These are phyloP conservation scores for Lepus americanus DNA, from an alignment of 2,113 vertebrate genomes.

Conservation along the genomic window DNA sequence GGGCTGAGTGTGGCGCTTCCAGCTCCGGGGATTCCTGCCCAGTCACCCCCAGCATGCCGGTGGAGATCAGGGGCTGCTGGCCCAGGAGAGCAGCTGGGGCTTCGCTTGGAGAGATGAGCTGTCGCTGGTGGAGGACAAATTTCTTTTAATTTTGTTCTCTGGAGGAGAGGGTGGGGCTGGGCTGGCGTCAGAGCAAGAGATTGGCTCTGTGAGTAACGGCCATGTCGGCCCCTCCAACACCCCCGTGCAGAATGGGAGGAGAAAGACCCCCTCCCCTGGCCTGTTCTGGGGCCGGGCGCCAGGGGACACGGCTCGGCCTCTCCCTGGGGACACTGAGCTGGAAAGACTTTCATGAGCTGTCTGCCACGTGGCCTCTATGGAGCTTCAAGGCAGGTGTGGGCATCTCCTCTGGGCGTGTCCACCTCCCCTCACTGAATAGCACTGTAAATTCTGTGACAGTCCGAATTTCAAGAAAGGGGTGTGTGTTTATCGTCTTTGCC, in stretches of 20 bases:
- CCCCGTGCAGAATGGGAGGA: slow-evolving; percentile 19
- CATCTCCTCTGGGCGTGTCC: background rate
- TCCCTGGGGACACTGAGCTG: no score
- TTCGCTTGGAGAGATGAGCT: slow-evolving; percentile 15
- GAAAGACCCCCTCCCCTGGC: background rate
- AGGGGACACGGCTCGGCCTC: background rate
- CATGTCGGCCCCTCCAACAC: background rate
- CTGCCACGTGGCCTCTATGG: background rate
- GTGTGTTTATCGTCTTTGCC: background rate
- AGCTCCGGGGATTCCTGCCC: background rate
- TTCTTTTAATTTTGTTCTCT: slow-evolving; percentile 78
- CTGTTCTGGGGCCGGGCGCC: background rate
- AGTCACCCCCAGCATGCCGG: background rate
- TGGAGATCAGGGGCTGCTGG: background rate
- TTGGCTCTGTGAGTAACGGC: slow-evolving; percentile 56
- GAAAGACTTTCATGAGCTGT: background rate
- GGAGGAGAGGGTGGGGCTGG: background rate
- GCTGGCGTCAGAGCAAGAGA: background rate
- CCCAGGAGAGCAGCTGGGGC: background rate
- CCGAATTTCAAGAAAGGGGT: background rate
- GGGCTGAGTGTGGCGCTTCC: no score
- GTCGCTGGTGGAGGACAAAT: slow-evolving; percentile 64
- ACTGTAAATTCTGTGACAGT: background rate
- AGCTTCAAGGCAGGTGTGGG: background rate
- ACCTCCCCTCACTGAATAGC: background rate